phyloP scores from a whole-genome alignment of 2,113 vertebrate species.

The Callorhinus ursinus region DNA sequence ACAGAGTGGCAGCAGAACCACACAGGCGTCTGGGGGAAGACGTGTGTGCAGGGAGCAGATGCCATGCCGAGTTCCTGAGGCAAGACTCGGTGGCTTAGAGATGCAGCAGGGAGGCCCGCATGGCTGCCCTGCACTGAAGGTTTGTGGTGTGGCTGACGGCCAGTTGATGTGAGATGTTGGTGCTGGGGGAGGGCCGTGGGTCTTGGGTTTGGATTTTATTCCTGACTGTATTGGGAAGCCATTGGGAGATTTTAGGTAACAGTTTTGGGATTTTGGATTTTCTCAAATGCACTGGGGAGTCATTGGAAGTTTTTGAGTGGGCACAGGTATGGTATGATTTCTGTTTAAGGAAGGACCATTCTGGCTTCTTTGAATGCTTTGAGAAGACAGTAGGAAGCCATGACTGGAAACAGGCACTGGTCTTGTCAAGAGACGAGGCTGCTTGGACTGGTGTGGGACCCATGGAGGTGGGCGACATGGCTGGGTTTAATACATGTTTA shows the following conservation, averaged over 20 bases:
- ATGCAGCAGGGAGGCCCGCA: background rate
- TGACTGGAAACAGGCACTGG: background rate
- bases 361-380: background rate
- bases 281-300: background rate
- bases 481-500: background rate
- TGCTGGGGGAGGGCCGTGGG: background rate
- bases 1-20: background rate
- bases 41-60: background rate
- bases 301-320: background rate
- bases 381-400: background rate
- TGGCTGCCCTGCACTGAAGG: background rate
- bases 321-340: background rate
- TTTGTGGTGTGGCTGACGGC: background rate
- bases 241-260: background rate
- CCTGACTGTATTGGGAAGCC: background rate
- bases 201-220: background rate
- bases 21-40: background rate
- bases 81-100: background rate
- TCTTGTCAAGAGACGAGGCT: background rate
- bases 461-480: background rate
- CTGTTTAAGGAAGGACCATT: background rate
- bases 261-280: conserved; percentile 9
- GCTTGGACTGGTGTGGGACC: background rate
- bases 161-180: background rate
- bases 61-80: background rate